These are phyloP conservation scores for Carlito syrichta DNA, from an alignment of 2,113 vertebrate species.

Conservation along the genomic window DNA sequence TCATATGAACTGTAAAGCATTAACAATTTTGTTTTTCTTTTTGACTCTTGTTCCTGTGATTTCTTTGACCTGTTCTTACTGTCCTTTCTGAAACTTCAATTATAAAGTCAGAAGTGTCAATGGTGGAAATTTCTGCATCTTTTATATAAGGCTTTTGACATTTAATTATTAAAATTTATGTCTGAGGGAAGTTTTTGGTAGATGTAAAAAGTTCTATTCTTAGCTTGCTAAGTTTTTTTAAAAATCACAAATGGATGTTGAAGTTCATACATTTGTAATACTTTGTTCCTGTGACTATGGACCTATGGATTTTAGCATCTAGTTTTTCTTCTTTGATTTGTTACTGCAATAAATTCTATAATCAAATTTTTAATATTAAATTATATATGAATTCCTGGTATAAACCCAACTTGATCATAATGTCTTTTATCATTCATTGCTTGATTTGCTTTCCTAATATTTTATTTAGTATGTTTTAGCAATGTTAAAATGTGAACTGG, in stretches of 20 bases:
- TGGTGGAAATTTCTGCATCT: background rate
- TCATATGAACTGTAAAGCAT: background rate
- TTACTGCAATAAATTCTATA: background rate
- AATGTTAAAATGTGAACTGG: background rate
- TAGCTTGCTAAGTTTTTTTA: background rate
- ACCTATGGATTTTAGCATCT: background rate
- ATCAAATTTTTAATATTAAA: background rate
- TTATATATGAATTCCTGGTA: background rate
- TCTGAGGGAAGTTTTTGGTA: background rate
- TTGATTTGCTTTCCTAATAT: background rate
- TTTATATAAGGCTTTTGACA: background rate
- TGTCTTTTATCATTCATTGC: background rate
- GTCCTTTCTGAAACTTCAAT: background rate
- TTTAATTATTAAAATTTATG: background rate
- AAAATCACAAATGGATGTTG: background rate
- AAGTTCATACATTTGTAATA: slow-evolving; percentile 13
- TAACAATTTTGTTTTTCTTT: background rate
- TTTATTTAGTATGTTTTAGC: background rate
- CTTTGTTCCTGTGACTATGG: background rate
- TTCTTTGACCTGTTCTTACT: background rate
- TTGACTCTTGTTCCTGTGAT: background rate
- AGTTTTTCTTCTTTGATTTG: background rate
- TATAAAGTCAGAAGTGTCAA: background rate
- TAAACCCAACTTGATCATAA: background rate
- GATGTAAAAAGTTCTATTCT: background rate